Base-by-base conservation (phyloP, 2,797 vertebrate species). In the Tangara arthus region DNA sequence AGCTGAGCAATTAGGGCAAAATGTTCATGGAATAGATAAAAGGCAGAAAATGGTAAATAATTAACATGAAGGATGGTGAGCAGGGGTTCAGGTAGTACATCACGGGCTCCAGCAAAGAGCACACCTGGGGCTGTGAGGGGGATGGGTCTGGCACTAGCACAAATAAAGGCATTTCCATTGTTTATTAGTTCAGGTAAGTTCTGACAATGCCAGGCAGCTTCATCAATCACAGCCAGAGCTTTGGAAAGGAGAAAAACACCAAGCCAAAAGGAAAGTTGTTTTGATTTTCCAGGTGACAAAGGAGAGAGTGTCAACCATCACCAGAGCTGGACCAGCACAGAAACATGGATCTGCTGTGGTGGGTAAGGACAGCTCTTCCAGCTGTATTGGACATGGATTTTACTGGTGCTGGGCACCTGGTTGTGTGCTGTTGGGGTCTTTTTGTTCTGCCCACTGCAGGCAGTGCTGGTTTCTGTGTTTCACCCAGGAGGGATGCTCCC, bases 1-100 rank as follows among this genome's bases (percentile, higher is more conserved):
- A 73, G 68, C 84, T 73, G 60, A 85, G 79, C 71, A 96, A 93
- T 94, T 93, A 95, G 57, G 49, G 64, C 14, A 93, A 92, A 91
- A 82, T 77, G 49, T 60, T 82, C 60, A n/a, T 16, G 46, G 68
- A 87, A 87, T 72, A 79, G 63, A 73, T 80, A 92, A 93, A 94
- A 91, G 49, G 35, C 28, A 89, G 68, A 56, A 95, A 79, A 84
- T n/a, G 32, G 82, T 89, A 91, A 96, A 92, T 92, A 87, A 63
- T 53, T 52, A 80, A 23, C 53, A 65, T 71, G 75, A 94, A 60
- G 49, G n/a, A 87, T 95, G 87, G 44, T 28, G 50, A 80, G 56
- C 1, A 68, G 50, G 22, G 35, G 26, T 37, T 71, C 69, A 64
- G 60, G 69, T 19, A 86, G 72, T 92, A n/a, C 5, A 76, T 92